Evolutionary conservation across 2,888 invertebrate species (phyloP).

Genomic region (Drosophila borborema): DNA sequence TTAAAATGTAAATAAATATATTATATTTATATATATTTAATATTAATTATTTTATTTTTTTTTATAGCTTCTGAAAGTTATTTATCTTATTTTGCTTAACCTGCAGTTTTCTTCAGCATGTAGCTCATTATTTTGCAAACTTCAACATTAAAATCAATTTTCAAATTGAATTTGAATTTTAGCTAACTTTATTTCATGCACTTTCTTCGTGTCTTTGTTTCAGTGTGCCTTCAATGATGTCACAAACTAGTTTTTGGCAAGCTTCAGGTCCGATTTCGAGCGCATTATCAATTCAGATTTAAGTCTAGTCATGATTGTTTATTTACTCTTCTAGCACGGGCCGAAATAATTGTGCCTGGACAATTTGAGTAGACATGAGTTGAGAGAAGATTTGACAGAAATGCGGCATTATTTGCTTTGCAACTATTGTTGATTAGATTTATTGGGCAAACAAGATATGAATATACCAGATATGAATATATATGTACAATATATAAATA

Average conservation of each 20-base stretch:
- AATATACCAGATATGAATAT: not conserved
- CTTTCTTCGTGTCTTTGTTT: not conserved
- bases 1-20: no score
- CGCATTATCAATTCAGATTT: slow-evolving; percentile 33
- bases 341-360: not conserved
- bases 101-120: no score
- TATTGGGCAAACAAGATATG: not conserved
- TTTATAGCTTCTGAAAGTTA: no score
- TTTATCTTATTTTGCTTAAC: no score
- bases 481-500: not conserved
- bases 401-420: not conserved
- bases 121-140: no score
- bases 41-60: no score
- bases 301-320: slow-evolving; percentile 38
- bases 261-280: not conserved
- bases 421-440: not conserved
- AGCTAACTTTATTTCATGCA: no score
- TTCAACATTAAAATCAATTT: no score
- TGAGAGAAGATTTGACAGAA: not conserved
- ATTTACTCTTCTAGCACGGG: not conserved
- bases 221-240: slow-evolving; percentile 24
- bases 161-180: no score
- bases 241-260: slow-evolving; percentile 21
- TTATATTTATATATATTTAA: no score
- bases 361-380: not conserved